phyloP scores from a whole-genome alignment of 2,888 invertebrate genomes.

The Pristionchus japonicus region DNA sequence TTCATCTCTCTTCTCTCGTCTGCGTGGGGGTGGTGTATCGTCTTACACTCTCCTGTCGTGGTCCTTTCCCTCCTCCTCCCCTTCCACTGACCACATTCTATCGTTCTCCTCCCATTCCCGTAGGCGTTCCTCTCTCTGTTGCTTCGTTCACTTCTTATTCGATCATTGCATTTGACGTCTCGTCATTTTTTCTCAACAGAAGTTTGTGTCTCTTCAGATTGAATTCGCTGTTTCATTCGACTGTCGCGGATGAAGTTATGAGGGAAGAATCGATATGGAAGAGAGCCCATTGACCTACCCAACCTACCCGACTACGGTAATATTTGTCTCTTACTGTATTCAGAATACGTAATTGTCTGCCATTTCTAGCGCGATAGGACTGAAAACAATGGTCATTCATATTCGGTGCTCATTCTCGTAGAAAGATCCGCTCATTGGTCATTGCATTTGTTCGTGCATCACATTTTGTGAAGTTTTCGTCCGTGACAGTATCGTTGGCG shows the following conservation, averaged over 20 bases:
- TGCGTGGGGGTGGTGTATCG: not conserved
- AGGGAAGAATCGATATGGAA: constrained; percentile 1
- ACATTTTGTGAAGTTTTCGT: not conserved
- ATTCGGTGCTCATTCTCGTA: not conserved
- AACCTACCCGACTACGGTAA: not conserved
- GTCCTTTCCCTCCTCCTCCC: not conserved
- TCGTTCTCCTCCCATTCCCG: too few relatives aligned
- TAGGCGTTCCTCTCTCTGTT: not conserved
- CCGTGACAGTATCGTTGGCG: not conserved
- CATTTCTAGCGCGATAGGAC: not conserved
- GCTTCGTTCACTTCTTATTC: not conserved
- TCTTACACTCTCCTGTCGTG: not conserved
- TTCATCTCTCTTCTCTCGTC: not conserved
- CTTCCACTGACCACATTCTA: not conserved
- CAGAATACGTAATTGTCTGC: not conserved
- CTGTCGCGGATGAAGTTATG: not conserved
- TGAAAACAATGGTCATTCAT: not conserved
- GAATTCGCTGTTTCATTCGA: not conserved
- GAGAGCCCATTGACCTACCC: not conserved
- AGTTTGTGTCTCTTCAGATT: not conserved
- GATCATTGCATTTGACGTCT: not conserved
- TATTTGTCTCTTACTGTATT: not conserved
- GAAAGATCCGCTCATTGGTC: not conserved
- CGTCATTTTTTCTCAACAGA: not conserved
- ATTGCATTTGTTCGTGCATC: not conserved